These are phyloP conservation scores for Podarcis lilfordi DNA, from an alignment of 2,797 vertebrate species.

Conservation along the genomic window DNA sequence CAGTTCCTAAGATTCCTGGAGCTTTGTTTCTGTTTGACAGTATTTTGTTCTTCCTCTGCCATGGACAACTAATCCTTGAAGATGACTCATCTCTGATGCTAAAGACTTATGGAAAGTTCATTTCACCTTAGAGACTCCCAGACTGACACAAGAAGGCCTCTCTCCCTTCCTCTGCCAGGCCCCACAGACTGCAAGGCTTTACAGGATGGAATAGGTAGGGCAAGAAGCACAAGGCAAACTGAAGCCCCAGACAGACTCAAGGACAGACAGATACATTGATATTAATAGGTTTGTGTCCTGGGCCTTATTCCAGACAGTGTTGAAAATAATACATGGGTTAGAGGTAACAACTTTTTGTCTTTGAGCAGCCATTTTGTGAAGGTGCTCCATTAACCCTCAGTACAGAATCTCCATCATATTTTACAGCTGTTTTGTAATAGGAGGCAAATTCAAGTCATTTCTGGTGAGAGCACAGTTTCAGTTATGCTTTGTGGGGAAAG, in stretches of 20 bases:
- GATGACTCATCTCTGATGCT: no score
- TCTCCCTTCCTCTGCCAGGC: not conserved
- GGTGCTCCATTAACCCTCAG: not conserved
- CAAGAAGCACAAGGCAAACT: not conserved
- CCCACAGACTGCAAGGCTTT: no score
- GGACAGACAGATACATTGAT: not conserved
- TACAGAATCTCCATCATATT: not conserved
- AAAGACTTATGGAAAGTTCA: no score
- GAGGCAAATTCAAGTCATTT: not conserved
- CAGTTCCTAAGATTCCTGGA: no score
- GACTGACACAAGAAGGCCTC: not conserved
- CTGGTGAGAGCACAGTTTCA: no score
- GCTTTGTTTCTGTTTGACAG: no score
- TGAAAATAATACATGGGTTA: not conserved
- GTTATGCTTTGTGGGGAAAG: no score
- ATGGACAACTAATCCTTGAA: no score
- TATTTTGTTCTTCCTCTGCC: no score
- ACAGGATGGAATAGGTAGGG: not conserved
- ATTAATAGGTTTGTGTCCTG: not conserved
- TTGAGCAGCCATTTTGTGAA: not conserved
- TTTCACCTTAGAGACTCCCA: not conserved
- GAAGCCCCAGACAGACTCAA: not conserved
- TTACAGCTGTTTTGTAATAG: not conserved
- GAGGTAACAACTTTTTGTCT: not conserved
- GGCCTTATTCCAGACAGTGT: not conserved